Evolutionary conservation across 2,113 vertebrate species (phyloP).

Genomic region (Eudyptes chrysolophus): DNA sequence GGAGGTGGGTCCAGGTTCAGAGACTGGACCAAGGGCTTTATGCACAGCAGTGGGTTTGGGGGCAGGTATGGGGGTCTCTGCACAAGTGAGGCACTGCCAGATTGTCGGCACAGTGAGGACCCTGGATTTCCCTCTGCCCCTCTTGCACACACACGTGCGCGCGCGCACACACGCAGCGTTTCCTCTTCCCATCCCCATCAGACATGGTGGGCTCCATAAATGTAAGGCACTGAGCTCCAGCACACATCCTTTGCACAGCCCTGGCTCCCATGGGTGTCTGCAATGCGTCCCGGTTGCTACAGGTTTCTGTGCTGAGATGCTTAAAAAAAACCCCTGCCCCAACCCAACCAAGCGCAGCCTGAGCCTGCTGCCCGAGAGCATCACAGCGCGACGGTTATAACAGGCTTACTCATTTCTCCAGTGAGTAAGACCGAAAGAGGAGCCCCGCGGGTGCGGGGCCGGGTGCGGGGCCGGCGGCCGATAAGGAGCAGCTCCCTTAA

Average conservation of each 20-base stretch:
- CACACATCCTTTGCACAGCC: background rate
- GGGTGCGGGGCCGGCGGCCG: background rate
- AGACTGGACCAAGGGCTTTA: background rate
- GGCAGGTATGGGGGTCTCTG: background rate
- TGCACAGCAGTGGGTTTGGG: background rate
- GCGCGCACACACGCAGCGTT: background rate
- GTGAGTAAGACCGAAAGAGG: background rate
- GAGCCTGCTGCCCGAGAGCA: background rate
- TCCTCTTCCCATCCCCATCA: background rate
- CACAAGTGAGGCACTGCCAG: background rate
- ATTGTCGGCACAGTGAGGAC: background rate
- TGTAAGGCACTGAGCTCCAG: background rate
- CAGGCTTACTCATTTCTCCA: conserved; percentile 14
- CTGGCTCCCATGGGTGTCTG: background rate
- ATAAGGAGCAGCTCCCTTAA: conserved; percentile 60
- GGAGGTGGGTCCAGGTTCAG: background rate
- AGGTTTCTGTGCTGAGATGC: background rate
- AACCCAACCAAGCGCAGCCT: background rate
- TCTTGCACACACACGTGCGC: background rate
- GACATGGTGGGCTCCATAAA: fast-evolving
- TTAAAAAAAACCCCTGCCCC: background rate
- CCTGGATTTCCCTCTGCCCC: background rate
- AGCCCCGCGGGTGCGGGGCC: background rate
- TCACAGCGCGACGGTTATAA: background rate
- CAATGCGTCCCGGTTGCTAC: background rate